These are phyloP conservation scores for Lepeophtheirus nordmannii DNA, from an alignment of 2,888 invertebrate species.

Conservation along the genomic window DNA sequence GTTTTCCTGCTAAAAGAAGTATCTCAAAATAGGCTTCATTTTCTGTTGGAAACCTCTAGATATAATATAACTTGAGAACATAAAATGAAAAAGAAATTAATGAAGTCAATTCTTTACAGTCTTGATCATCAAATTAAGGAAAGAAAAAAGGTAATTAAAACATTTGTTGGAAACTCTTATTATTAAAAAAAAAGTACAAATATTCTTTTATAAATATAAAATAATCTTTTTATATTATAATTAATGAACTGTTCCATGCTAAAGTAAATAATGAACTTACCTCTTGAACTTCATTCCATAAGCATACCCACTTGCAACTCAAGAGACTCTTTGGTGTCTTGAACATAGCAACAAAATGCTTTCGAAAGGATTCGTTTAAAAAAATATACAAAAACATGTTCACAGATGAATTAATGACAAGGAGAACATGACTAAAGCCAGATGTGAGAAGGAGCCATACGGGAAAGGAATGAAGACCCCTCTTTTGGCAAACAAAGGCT, in stretches of 20 bases:
- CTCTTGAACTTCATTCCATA: not conserved
- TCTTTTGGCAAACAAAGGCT: conserved; percentile 6
- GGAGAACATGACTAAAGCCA: conserved; percentile 14
- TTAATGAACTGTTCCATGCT: no score
- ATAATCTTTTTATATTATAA: not conserved
- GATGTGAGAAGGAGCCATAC: conserved; percentile 17
- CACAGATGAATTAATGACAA: conserved; percentile 20
- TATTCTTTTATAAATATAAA: not conserved
- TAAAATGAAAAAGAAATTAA: no score
- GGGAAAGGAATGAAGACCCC: conserved; percentile 9
- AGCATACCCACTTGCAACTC: not conserved
- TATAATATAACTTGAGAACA: no score
- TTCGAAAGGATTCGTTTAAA: conserved; percentile 12
- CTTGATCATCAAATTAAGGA: no score
- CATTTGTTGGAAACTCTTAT: no score
- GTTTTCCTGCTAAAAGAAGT: no score
- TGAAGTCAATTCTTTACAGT: no score
- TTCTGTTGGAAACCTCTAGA: no score
- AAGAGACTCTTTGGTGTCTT: not conserved
- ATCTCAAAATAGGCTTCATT: no score
- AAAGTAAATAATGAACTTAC: not conserved
- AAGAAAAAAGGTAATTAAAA: no score
- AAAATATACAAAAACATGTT: conserved; percentile 23
- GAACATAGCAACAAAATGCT: conserved; percentile 16
- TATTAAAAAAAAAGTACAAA: no score